Evolutionary conservation across 2,888 invertebrate genomes (phyloP).

Genomic region (Hydroisotoma schaefferi): DNA sequence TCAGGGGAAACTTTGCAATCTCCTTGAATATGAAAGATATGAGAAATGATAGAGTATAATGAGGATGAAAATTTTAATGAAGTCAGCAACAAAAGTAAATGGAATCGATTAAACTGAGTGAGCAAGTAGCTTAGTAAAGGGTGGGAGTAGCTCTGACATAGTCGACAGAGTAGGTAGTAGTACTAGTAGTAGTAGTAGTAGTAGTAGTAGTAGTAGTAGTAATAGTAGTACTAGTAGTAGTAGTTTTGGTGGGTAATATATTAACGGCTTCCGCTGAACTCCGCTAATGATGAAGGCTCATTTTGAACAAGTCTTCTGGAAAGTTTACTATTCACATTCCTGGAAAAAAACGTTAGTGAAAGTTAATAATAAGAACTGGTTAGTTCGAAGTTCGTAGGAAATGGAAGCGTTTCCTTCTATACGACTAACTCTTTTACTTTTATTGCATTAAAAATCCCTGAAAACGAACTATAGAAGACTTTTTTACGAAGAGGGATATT

Average conservation of each 20-base stretch:
- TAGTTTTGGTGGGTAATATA: too few species aligned
- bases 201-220: too few species aligned
- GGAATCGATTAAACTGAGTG: neutral
- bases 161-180: too few species aligned
- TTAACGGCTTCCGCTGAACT: neutral
- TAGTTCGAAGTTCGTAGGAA: too few species aligned
- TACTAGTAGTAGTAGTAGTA: too few species aligned
- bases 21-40: neutral
- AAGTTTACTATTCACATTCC: slow-evolving; percentile 12
- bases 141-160: neutral
- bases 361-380: too few species aligned
- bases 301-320: neutral
- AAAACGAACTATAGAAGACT: too few species aligned
- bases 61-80: slow-evolving; percentile 7
- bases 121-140: slow-evolving; percentile 1
- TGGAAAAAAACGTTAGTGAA: slow-evolving; percentile 1
- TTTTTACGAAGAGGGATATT: too few species aligned
- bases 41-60: neutral
- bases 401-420: too few species aligned
- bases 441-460: too few species aligned
- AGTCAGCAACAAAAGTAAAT: slow-evolving; percentile 4
- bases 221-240: too few species aligned
- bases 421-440: too few species aligned
- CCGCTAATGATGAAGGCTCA: neutral
- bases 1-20: neutral